phyloP scores from a whole-genome alignment of 2,888 invertebrate species.

The Rhyacophila evoluta region DNA sequence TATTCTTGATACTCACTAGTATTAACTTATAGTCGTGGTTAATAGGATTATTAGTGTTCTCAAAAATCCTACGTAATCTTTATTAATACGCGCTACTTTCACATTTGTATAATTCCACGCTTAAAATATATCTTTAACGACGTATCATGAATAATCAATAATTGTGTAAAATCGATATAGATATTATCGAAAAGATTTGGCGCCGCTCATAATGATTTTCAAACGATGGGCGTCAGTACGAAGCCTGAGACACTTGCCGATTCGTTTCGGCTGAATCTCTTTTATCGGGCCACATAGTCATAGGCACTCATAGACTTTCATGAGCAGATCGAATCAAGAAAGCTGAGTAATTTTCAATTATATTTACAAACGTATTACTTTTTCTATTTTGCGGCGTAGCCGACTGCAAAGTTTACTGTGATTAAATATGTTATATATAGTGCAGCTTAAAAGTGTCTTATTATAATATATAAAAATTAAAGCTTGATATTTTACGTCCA shows the following conservation, averaged over 20 bases:
- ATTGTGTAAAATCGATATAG: conserved; percentile 8
- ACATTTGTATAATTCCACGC: background rate
- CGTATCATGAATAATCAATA: background rate
- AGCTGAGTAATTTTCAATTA: background rate
- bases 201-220: background rate
- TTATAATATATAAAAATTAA: no score
- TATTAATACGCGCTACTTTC: no score
- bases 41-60: no score
- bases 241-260: background rate
- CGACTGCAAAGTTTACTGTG: no score
- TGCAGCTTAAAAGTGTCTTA: no score
- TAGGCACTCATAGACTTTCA: background rate
- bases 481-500: no score
- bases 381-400: no score
- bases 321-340: background rate
- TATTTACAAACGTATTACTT: no score
- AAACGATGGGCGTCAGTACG: background rate
- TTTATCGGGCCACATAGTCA: conserved; percentile 9
- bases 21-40: no score
- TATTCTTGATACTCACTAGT: no score
- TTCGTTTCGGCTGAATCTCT: background rate
- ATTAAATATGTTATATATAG: no score
- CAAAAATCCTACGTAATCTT: no score
- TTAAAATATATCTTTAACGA: background rate
- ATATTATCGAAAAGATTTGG: background rate